Evolutionary conservation across 2,888 invertebrate species (phyloP).

Genomic region (Neoascia interrupta): DNA sequence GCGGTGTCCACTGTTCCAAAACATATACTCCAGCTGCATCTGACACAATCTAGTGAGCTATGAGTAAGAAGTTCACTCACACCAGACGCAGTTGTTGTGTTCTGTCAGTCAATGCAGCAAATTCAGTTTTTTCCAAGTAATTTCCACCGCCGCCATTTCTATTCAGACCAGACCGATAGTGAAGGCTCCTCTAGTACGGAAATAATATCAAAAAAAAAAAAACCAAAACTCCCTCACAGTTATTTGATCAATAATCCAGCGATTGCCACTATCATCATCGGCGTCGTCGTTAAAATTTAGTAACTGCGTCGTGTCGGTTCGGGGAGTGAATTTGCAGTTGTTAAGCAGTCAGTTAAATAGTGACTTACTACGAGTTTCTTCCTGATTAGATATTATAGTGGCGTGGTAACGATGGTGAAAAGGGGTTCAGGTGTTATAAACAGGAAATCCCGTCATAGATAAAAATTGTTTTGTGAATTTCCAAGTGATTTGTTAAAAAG

Average conservation of each 20-base stretch:
- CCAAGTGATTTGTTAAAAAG: too few species aligned
- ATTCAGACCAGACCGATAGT: slow-evolving; percentile 15
- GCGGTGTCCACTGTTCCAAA: slow-evolving; percentile 64
- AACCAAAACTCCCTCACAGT: slow-evolving; percentile 47
- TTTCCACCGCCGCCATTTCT: slow-evolving; percentile 26
- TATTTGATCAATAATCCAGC: slow-evolving; percentile 69
- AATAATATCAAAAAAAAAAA: slow-evolving; percentile 4
- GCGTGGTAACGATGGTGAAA: slow-evolving; percentile 27
- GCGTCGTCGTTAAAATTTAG: slow-evolving; percentile 60
- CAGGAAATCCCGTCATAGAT: slow-evolving; percentile 34
- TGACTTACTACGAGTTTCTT: slow-evolving; percentile 35
- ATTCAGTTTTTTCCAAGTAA: slow-evolving; percentile 53
- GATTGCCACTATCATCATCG: slow-evolving; percentile 63
- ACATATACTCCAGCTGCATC: slow-evolving; percentile 66
- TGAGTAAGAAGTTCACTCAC: slow-evolving; percentile 60
- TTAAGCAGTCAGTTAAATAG: slow-evolving; percentile 55
- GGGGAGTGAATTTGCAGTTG: slow-evolving; percentile 65
- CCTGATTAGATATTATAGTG: slow-evolving; percentile 63
- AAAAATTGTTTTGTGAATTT: slow-evolving; percentile 38
- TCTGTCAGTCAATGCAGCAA: slow-evolving; percentile 60
- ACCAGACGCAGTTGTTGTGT: slow-evolving; percentile 48
- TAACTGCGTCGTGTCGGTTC: slow-evolving; percentile 54
- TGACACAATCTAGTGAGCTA: slow-evolving; percentile 65
- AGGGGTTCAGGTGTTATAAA: slow-evolving; percentile 23
- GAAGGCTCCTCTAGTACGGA: slow-evolving; percentile 29